Conservation (phyloP, 64 coral and sea anemone species). For the Dendrophyllia cribrosa region DNA sequence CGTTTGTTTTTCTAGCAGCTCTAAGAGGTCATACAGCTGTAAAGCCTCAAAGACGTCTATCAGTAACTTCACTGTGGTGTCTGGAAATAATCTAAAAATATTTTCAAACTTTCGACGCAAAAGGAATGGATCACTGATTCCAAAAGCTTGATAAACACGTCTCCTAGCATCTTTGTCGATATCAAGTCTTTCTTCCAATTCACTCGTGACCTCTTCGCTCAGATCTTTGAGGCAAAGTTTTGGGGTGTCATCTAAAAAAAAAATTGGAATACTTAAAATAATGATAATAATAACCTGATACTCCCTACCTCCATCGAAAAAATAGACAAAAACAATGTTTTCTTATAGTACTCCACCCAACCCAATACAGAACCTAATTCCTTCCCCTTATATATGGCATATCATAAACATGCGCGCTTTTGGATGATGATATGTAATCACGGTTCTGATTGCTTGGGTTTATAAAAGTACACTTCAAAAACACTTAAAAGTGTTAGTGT, state of each 20-base stretch:
- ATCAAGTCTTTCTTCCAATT: not conserved
- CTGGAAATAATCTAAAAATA: conserved; percentile 8
- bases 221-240: not conserved
- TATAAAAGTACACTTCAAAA: too few relatives aligned
- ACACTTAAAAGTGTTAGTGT: too few relatives aligned
- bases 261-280: too few relatives aligned
- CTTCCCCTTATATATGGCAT: too few relatives aligned
- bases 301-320: too few relatives aligned
- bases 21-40: conserved; percentile 17
- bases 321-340: too few relatives aligned
- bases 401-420: too few relatives aligned
- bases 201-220: not conserved
- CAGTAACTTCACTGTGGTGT: not conserved
- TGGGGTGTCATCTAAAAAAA: not conserved
- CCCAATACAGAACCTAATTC: too few relatives aligned
- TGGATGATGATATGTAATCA: too few relatives aligned
- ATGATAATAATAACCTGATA: too few relatives aligned
- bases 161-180: not conserved
- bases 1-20: not conserved
- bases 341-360: too few relatives aligned
- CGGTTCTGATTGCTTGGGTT: too few relatives aligned
- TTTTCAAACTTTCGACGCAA: not conserved
- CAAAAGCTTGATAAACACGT: not conserved
- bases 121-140: not conserved
- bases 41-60: conserved; percentile 23